These are phyloP conservation scores for Drosophila meridiana DNA, from an alignment of 2,888 invertebrate species.

Conservation along the genomic window DNA sequence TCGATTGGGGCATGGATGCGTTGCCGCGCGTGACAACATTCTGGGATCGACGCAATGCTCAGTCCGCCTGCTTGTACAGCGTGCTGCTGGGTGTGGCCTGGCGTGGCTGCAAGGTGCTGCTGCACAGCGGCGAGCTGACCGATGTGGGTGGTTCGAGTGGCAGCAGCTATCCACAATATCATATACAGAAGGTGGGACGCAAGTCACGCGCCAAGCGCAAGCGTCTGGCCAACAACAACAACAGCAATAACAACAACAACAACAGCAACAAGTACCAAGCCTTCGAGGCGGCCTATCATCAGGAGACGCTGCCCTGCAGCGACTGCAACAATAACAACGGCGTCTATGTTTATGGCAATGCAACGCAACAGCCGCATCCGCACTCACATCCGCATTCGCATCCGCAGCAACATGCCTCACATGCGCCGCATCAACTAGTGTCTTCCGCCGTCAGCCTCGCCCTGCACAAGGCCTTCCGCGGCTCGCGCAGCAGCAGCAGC, in stretches of 20 bases:
- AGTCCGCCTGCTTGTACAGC: conserved; percentile 91
- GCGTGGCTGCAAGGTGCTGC: conserved; percentile 72
- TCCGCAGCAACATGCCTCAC: conserved; percentile 43
- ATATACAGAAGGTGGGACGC: conserved; percentile 80
- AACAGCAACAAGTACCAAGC: conserved; percentile 43
- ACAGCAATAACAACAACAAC: conserved; percentile 26
- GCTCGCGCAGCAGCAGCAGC: conserved; percentile 84
- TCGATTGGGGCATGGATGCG: conserved; percentile 99
- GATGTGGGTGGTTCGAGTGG: conserved; percentile 20
- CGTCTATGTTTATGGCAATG: conserved; percentile 47
- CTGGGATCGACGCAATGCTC: conserved; percentile 92
- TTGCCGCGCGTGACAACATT: conserved; percentile 93
- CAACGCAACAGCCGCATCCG: conserved; percentile 8
- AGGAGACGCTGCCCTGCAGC: conserved; percentile 59
- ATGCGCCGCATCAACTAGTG: conserved; percentile 69
- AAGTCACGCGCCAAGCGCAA: conserved; percentile 84
- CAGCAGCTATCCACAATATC: conserved; percentile 63
- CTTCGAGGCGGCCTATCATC: conserved; percentile 55
- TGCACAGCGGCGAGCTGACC: conserved; percentile 36
- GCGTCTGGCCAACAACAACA: conserved; percentile 53
- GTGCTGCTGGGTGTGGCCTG: conserved; percentile 82
- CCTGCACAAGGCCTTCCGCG: conserved; percentile 75
- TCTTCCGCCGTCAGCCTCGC: conserved; percentile 74
- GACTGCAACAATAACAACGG: conserved; percentile 69
- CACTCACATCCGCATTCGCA: not conserved